Evolutionary conservation across 2,797 vertebrate species (phyloP), one percentile per base, ranked within the genome.

Genomic region (Podarcis siculus): DNA sequence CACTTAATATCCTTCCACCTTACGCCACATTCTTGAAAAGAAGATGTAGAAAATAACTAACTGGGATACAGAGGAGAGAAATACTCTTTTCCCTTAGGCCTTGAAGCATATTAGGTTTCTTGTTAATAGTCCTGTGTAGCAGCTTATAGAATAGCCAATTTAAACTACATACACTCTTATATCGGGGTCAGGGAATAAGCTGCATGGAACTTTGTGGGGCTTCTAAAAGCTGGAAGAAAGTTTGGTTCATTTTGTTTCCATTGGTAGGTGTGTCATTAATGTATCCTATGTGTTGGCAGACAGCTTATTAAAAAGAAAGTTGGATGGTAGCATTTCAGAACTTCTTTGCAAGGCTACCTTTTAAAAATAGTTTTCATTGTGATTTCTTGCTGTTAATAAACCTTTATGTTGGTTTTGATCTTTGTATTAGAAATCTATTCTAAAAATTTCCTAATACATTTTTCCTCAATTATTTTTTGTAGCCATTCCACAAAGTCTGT

Each of bases 401-500:
- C 1, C 17, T 85, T 89, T 0, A 5, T 0, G 0, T 45, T 84
- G 6, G 0, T 90, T 92, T 76, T 23, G 78, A 67, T 49, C 7
- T 89, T 76, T 76, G 6, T 8, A 25, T 55, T 78, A 58, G 17
- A 2, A 73, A 67, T 61, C n/a, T 45, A 45, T 42, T 58, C 69
- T n/a, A 75, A 13, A 23, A 6, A 12, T 67, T 81, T 55, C 64
- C 19, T 82, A 81, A 89, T 3, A 6, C 17, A 32, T 45, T 72
- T 77, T 37, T 72, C 39, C 19, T 32, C 80, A n/a, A 17, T 55
- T 37, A 92, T 19, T 89, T 93, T 17, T 96, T 97, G 42, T 96
- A 99, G 99, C 97, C 99, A 99, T 96, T 99, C 99, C 55, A 99
- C 99, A 77, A 99, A 99, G 95, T 99, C 99, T 27, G 98, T 99